Evolutionary conservation across 2,113 vertebrate genomes (phyloP), one percentile per base, ranked within the genome.

Genomic region (Xiphorhynchus elegans): DNA sequence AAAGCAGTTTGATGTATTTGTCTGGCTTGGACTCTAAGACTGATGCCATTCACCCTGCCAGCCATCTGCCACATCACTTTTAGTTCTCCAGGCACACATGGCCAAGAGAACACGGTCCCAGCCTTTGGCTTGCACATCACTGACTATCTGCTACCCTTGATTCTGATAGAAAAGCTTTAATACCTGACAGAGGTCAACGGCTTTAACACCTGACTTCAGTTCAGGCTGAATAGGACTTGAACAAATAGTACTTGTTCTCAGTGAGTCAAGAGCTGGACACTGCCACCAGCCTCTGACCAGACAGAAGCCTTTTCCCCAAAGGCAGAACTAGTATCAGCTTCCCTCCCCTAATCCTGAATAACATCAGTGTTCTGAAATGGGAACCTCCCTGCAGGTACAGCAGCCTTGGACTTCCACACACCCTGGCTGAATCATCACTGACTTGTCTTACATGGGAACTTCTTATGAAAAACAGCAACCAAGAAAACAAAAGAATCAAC

Each of bases 1-100:
- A 92, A 80, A 92, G 5, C 72, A 80, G 37, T 88, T 80, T 82
- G 83, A 88, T 95, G 26, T 21, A 86, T 92, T 68, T 94, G 83
- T 62, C 88, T 83, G 86, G 90, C 88, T 93, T 3, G 9, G 81
- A 26, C 67, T 46, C 92, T 80, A 78, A 56, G 84, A 46, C 31
- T 0, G 2, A 73, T 56, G 82, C 75, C 3, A 37, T 85, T 95
- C 82, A 87, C 58, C 55, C 90, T 83, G 90, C 94, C 94, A 96
- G 84, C 95, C 95, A 95, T 85, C 96, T 97, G 94, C 92, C 90
- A 94, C 90, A 76, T 21, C 63, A 46, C 88, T 88, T 83, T 46
- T 19, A 58, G 67, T 42, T 92, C 78, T 94, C 67, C 82, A 67
- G 69, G 81, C 91, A 80, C 83, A 90, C 39, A 60, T 24, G 4